Evolutionary conservation across 1,140 invertebrate genomes (phyloP), one percentile per base, ranked within the genome.

Genomic region (Drosophila pachea): DNA sequence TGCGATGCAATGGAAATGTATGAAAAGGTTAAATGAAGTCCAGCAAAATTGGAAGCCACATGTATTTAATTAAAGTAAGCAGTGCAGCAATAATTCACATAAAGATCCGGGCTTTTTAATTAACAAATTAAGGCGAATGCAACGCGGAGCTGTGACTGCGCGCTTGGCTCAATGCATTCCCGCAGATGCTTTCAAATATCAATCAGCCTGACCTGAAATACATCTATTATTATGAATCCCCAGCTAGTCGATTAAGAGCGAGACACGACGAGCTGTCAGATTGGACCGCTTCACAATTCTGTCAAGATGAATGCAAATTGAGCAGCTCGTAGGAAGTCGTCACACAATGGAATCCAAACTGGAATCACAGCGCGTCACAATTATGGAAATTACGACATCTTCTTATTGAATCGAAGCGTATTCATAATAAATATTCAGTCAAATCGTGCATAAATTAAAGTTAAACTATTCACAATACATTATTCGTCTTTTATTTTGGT

Each of bases 41-140:
- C 48, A 29, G 16, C 36, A 11, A 36, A 22, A 43, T 22, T 32
- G 35, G 29, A 45, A 62, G 31, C 42, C 70, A 45, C 11, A 36
- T 65, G 72, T 48, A 56, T 65, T 74, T 67, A 71, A 78, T 78
- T 70, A 67, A 50, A n/a, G n/a, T 6, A 12, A 14, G 5, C n/a
- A 43, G 11, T 45, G 7, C 47, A 50, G 14, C 12, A 16, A 33
- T 43, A 43, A 32, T 48, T 63, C 43, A 49, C 29, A 14, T 22
- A 22, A 22, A 22, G 22, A 22, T 12, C 7, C 5, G 7, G 35
- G 8, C 31, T 22, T 14, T 59, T 66, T 56, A 42, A 38, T 45
- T 45, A 35, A 4, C 29, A 12, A 33, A 31, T 38, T n/a, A 9
- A 22, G 6, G 4, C 22, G 4, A 49, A 49, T 5, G 5, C 5